Evolutionary conservation across 2,113 vertebrate species (phyloP).

Genomic region (Nymphicus hollandicus): DNA sequence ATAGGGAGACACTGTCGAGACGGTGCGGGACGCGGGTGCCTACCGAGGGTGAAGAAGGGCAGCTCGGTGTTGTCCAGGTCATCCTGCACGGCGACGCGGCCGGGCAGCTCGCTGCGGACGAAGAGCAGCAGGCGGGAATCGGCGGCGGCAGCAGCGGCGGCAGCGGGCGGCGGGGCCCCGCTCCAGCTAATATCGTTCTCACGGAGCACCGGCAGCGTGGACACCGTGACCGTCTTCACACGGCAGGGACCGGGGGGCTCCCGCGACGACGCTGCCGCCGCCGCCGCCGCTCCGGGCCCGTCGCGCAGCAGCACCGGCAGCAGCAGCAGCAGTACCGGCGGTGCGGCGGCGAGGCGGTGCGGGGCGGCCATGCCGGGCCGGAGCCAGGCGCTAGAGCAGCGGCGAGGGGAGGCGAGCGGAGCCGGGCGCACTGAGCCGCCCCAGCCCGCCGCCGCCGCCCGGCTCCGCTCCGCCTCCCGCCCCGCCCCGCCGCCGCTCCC

Average conservation of each 20-base stretch:
- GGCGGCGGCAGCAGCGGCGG: constrained; percentile 81
- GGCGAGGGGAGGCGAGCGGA: background rate
- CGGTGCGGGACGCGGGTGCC: background rate
- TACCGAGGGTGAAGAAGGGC: constrained; percentile 97
- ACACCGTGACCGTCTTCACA: constrained; percentile 91
- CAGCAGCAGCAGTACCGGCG: background rate
- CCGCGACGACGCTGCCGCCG: constrained; percentile 17
- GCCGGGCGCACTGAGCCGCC: background rate
- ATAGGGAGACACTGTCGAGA: background rate
- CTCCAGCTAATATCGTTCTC: constrained; percentile 95
- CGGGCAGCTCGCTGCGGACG: constrained; percentile 93
- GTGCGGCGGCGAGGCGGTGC: constrained; percentile 8
- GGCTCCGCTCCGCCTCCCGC: background rate
- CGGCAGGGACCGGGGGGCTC: constrained; percentile 76
- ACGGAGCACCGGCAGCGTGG: constrained; percentile 90
- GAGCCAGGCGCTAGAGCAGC: constrained; percentile 2
- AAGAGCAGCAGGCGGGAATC: constrained; percentile 93
- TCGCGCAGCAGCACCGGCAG: constrained; percentile 23
- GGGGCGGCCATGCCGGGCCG: constrained; percentile 32
- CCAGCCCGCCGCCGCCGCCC: constrained; percentile 17
- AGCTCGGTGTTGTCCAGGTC: constrained; percentile 98
- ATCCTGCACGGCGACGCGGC: constrained; percentile 93
- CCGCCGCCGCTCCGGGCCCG: constrained; percentile 59
- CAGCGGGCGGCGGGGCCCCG: constrained; percentile 77
- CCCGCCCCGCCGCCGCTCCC: background rate